Evolutionary conservation across 2,888 invertebrate species (phyloP), one percentile per base, ranked within the genome.

Genomic region (Orchesella flavescens): DNA sequence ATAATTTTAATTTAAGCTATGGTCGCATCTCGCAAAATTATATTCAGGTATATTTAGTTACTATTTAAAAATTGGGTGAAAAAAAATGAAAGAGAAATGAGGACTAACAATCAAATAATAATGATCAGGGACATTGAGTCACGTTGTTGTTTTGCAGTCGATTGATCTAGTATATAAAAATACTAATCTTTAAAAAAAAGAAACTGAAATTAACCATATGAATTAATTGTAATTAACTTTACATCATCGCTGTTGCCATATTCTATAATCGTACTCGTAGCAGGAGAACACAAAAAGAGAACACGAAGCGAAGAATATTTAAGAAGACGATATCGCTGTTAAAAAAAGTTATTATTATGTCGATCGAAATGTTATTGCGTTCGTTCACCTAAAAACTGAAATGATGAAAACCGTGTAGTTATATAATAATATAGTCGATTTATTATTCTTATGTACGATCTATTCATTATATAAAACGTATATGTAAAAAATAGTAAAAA

Each of bases 391-490:
- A 57, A 79, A 61, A 53, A 72, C 72, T 63, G 63, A 72, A 57
- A 78, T 19, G 57, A 59, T 46, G 63, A 44, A 69, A 77, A 68
- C 49, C 78, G 78, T 79, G 78, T 79, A 79, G 78, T 79, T 61
- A 71, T 59, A 21, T 69, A 63, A 63, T 79, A 79, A 61, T 34
- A 75, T 82, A 71, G 68, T 57, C 69, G 76, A 71, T 77, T 34
- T 59, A 75, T 83, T 83, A 76, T 77, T 73, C 66, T 83, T 77
- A 76, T 63, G 76, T 82, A 82, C 61, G 55, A 75, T 75, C 57
- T 71, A 71, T 71, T 75, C 59, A 71, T 69, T 71, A 55, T 68
- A 73, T 17, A 66, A 59, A 53, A 13, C 43, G 24, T 69, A 69
- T 46, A 17, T 66, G 17, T 59, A 46, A 73, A 75, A 65, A 68